A percentile compares a stretch with the other conserved stretches of the same genome.
These are phyloP conservation scores for Tiaroga cobitis DNA, from an alignment of 2,797 vertebrate species.

Conservation along the genomic window DNA sequence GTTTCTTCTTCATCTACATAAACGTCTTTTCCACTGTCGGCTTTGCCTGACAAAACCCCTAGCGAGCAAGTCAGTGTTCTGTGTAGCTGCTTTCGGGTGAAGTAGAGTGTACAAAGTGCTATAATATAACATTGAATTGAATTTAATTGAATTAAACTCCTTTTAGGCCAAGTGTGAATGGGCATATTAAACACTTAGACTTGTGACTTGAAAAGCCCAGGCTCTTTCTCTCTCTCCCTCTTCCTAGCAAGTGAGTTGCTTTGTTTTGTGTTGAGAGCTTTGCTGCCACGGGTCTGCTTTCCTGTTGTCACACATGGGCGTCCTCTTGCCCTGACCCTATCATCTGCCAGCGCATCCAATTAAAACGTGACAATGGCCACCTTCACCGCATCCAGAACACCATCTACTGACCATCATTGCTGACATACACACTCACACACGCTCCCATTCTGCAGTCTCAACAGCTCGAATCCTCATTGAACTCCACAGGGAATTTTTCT, in stretches of 20 bases:
- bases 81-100: neutral
- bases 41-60: neutral
- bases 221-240: neutral
- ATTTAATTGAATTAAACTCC: neutral
- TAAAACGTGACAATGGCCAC: conserved; percentile 30
- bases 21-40: neutral
- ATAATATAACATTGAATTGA: neutral
- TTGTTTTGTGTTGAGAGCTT: conserved; percentile 5
- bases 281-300: conserved; percentile 15
- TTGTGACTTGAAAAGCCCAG: conserved; percentile 12
- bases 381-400: neutral
- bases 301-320: conserved; percentile 27
- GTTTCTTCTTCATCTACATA: neutral
- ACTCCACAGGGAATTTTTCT: neutral
- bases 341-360: conserved; percentile 21
- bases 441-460: neutral
- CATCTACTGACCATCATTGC: conserved; percentile 18
- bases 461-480: neutral
- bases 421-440: neutral
- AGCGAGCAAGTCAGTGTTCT: neutral
- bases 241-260: neutral
- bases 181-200: neutral
- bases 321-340: conserved; percentile 17
- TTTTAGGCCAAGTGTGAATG: neutral
- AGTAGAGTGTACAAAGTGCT: neutral